Conservation (phyloP, 2,888 invertebrate species). For the Willowsia nigromaculata region DNA sequence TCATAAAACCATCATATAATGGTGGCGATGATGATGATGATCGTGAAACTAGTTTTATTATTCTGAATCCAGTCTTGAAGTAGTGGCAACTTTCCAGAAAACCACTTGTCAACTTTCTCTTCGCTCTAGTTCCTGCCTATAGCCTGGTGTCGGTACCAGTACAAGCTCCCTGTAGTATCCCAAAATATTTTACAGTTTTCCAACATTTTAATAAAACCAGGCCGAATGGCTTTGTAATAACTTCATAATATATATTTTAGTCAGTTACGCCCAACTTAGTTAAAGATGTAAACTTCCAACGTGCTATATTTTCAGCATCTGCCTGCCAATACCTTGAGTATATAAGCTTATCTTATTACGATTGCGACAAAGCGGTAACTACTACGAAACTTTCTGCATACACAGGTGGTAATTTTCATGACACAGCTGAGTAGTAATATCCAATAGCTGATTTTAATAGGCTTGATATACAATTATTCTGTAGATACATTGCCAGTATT, state of each 20-base stretch:
- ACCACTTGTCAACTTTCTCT: conserved; percentile 57
- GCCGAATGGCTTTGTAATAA: too few relatives aligned
- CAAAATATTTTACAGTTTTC: too few relatives aligned
- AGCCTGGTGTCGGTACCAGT: too few relatives aligned
- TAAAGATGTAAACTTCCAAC: background rate
- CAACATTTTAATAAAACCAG: too few relatives aligned
- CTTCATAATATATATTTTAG: too few relatives aligned
- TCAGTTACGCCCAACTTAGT: too few relatives aligned
- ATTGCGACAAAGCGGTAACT: background rate
- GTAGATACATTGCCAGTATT: background rate
- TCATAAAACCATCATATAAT: background rate
- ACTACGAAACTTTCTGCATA: background rate
- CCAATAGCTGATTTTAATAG: too few relatives aligned
- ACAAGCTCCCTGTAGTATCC: background rate
- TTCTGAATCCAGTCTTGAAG: conserved; percentile 22
- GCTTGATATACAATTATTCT: too few relatives aligned
- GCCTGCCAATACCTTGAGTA: too few relatives aligned
- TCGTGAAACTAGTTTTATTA: conserved; percentile 38
- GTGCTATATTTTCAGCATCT: background rate
- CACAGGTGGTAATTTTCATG: background rate
- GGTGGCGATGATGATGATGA: background rate
- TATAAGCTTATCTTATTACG: too few relatives aligned
- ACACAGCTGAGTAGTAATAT: background rate
- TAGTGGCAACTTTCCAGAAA: conserved; percentile 59
- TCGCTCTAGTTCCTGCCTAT: background rate